Evolutionary conservation across 2,888 invertebrate genomes (phyloP), one percentile per base, ranked within the genome.

Genomic region (Andrena bicolor): DNA sequence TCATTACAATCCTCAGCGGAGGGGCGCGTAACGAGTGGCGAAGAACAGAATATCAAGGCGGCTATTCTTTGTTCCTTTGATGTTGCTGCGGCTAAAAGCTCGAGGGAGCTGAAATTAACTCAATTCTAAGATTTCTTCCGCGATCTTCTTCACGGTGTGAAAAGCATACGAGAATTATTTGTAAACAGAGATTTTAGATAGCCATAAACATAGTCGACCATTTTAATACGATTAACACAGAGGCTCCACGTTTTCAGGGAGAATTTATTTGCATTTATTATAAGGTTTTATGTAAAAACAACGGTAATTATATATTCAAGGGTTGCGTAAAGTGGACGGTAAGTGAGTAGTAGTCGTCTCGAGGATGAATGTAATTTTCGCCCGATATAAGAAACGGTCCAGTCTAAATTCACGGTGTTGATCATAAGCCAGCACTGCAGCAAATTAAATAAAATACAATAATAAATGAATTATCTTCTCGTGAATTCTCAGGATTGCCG

Each of bases 1-100:
- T 77, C 51, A 23, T 53, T 78, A 65, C 58, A 65, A 77, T 51
- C 41, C 78, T 66, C 76, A 10, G 32, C n/a, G 65, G 80, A 65
- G 78, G 20, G 28, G 30, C 77, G 23, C 28, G 58, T 60, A 80
- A 80, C 77, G 70, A 80, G 70, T n/a, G 26, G 41, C 8, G 61
- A 49, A 48, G 51, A 71, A 71, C 48, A 23, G 48, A 71, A 41
- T 71, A 65, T 48, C 60, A 48, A 71, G 16, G 30, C 20, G 6
- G 10, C 35, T 49, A 20, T 20, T 32, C 58, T 51, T n/a, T 20
- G 32, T 41, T 48, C 13, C 78, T 77, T 70, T 65, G 65, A 80
- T 53, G 65, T 20, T 8, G 28, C 23, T n/a, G 60, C 41, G 41
- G 48, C 35, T 70, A 32, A 30, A 32, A 23, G 23, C 41, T 0